Evolutionary conservation across 2,888 invertebrate genomes (phyloP), one percentile per base, ranked within the genome.

Genomic region (Aporophyla nigra): DNA sequence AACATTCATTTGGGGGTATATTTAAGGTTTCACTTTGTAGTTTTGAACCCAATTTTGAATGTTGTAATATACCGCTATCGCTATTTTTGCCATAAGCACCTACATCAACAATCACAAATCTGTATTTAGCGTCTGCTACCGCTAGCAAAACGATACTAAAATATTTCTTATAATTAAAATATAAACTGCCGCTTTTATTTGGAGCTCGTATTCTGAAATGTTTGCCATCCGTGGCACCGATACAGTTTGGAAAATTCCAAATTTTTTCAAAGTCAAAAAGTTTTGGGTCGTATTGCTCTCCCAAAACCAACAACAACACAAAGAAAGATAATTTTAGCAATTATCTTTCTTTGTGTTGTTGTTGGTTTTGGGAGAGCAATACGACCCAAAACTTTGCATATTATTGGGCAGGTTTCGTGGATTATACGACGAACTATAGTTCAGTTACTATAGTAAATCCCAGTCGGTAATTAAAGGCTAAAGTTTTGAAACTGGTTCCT

Each of bases 221-320:
- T 19, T 70, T 70, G 70, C 70, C 70, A 70, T 70, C 59, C 68
- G 56, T 68, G 68, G 68, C 54, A 43, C 54, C 67, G n/a, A 68
- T 68, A 68, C 67, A 68, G n/a, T 68, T 68, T 68, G 67, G 69
- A 59, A 59, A 69, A 69, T 69, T 46, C 68, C 68, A 69, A 46
- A 69, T 69, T 69, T 27, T 27, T 27, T 58, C 58, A 58, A 56
- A 40, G 61, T 67, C 40, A n/a, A n/a, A 62, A 62, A n/a, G n/a
- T 63, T 63, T 7, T 63, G 5, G 43, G 62, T n/a, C 62, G n/a
- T 63, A n/a, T 63, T n/a, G 40, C 14, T 62, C 61, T 62, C 21
- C 61, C 21, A 62, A 62, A 40, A 62, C 61, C 67, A 67, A 54
- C 54, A 67, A 40, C 43, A 43, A 5, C 43, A 43, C 43, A 43